Conservation (phyloP, 2,113 vertebrate genomes). For the Todiramphus saurophagus region DNA sequence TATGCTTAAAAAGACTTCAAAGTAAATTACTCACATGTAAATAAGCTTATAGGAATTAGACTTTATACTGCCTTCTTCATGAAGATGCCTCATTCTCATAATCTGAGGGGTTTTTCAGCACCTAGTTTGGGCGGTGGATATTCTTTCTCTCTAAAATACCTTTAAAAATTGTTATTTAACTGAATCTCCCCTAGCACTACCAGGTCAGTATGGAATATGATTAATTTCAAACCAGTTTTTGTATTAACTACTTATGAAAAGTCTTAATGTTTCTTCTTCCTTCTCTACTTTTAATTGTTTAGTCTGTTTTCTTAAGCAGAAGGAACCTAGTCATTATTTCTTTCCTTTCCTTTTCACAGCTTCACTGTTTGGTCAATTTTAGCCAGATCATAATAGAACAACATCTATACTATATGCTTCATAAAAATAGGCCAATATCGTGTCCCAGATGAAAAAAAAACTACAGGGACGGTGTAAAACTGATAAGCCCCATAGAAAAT, state of each 20-base stretch:
- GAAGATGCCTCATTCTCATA: not conserved
- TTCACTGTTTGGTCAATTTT: not conserved
- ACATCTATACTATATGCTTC: not conserved
- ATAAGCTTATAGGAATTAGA: not conserved
- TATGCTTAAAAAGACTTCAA: slow-evolving; percentile 2
- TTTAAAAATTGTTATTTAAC: not conserved
- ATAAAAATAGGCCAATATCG: not conserved
- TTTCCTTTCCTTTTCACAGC: not conserved
- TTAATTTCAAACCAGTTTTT: not conserved
- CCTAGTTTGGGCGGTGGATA: not conserved
- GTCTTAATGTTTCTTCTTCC: not conserved
- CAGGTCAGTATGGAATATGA: not conserved
- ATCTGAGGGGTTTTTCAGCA: not conserved
- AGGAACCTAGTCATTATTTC: not conserved
- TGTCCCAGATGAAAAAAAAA: not conserved
- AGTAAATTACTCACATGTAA: not conserved
- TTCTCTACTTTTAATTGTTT: not conserved
- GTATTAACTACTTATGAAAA: not conserved
- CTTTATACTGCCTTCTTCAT: not conserved
- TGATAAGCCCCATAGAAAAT: not conserved
- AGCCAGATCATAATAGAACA: not conserved
- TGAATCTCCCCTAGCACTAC: not conserved
- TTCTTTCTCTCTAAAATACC: not conserved
- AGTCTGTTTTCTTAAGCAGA: not conserved
- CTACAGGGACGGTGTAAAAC: not conserved